These are phyloP conservation scores for Catocala sponsa DNA, from an alignment of 2,888 invertebrate genomes.

Conservation along the genomic window DNA sequence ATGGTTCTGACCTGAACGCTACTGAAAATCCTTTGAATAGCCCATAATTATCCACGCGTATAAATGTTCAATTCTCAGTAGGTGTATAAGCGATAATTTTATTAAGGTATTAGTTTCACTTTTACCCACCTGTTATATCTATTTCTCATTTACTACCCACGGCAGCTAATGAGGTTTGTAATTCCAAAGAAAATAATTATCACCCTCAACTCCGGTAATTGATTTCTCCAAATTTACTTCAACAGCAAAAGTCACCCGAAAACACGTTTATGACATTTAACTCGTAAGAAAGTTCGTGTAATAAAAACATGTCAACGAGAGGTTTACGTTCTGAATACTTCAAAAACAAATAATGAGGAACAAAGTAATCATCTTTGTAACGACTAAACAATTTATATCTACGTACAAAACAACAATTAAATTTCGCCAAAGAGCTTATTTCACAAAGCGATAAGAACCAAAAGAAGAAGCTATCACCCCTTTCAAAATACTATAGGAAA, in stretches of 20 bases:
- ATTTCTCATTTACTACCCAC: too few species aligned
- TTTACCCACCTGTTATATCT: too few species aligned
- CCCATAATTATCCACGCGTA: too few species aligned
- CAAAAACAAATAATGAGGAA: constrained; percentile 27
- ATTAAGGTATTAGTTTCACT: too few species aligned
- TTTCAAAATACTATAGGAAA: constrained; percentile 67
- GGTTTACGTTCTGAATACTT: constrained; percentile 15
- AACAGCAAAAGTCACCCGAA: background rate
- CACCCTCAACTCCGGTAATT: background rate
- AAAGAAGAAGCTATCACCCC: constrained; percentile 64
- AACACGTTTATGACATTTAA: background rate
- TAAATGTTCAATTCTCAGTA: too few species aligned
- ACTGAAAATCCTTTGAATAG: too few species aligned
- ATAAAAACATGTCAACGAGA: constrained; percentile 11
- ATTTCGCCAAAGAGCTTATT: constrained; percentile 49
- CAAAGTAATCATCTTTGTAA: constrained; percentile 31
- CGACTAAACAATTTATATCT: constrained; percentile 27
- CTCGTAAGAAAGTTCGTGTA: constrained; percentile 3
- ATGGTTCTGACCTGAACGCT: too few species aligned
- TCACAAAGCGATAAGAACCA: constrained; percentile 54
- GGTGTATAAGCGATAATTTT: too few species aligned
- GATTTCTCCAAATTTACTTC: background rate
- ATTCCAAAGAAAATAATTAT: too few species aligned
- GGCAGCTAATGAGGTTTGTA: too few species aligned
- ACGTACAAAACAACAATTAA: constrained; percentile 46